These are phyloP conservation scores for Drosophila bocki DNA, from an alignment of 1,140 invertebrate species.

Conservation along the genomic window DNA sequence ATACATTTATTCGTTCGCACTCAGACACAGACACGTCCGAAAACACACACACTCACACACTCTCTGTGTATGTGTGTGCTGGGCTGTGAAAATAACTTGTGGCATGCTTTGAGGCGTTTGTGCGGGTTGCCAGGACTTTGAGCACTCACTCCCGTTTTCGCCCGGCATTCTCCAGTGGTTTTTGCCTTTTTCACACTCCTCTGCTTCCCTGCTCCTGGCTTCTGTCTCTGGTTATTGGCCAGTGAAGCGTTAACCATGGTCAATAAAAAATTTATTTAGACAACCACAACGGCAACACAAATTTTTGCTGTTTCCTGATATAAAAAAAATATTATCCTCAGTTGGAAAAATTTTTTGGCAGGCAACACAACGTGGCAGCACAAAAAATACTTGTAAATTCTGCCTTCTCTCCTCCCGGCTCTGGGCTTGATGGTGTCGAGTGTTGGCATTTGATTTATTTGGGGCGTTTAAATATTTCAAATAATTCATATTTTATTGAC, in stretches of 20 bases:
- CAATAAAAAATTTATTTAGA: conserved; percentile 83
- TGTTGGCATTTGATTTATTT: conserved; percentile 79
- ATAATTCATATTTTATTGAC: conserved; percentile 80
- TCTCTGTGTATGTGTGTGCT: conserved; percentile 42
- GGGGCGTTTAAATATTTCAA: conserved; percentile 69
- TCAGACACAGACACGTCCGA: conserved; percentile 14
- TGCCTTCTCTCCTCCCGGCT: conserved; percentile 1
- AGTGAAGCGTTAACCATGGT: conserved; percentile 81
- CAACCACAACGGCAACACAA: conserved; percentile 67
- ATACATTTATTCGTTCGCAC: conserved; percentile 56
- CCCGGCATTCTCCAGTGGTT: conserved; percentile 58
- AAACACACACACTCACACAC: conserved; percentile 30
- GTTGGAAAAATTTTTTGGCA: conserved; percentile 48
- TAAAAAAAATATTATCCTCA: conserved; percentile 45
- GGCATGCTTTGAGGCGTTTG: conserved; percentile 77
- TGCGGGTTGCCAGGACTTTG: conserved; percentile 45
- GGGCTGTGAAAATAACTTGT: conserved; percentile 73
- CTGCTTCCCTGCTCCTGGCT: neutral
- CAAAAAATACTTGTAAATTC: conserved; percentile 53
- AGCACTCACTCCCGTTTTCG: conserved; percentile 17
- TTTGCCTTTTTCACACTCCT: conserved; percentile 55
- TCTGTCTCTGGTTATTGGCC: conserved; percentile 66
- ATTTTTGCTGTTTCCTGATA: conserved; percentile 66
- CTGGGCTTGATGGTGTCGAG: conserved; percentile 49
- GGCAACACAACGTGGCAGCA: conserved; percentile 24